Base-by-base conservation (phyloP, 2,888 invertebrate genomes). In the Himalopsyche anomala region DNA sequence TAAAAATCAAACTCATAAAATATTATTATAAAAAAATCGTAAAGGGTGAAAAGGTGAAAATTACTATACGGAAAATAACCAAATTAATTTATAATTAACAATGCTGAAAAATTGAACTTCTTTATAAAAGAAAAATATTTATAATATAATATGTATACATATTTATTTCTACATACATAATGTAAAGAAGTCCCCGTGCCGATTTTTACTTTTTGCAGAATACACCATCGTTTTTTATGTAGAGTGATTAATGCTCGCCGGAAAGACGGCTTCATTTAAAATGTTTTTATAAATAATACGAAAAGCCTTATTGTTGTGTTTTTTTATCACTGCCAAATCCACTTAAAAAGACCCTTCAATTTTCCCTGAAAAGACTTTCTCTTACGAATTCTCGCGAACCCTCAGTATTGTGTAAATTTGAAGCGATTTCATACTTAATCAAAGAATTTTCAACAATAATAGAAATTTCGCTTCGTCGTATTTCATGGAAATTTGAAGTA, bases 201-300 rank as follows among this genome's bases (percentile, higher is more conserved):
- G 15, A 9, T 74, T 74, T 74, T 12, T 28, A 8, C 38, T 62
- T 62, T 62, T 2, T 9, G 62, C 15, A 0, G 11, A 55, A 55
- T 62, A 62, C n/a, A 62, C 62, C 62, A 38, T 74, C 36, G 36
- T 36, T 74, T 74, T 36, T 74, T 74, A 36, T 36, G 12, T 15
- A 74, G 74, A 15, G 15, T 74, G 74, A 74, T 74, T 74, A 69
- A 69, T 69, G 36, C 9, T 28, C 4, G 28, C 19, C 9, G 69
- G 2, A 36, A 69, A 69, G 74, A 74, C 74, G 4, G 74, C 74
- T 74, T 74, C 38, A 74, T 74, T 74, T 74, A 74, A 74, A 74
- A 74, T 74, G 74, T 74, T 74, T 51, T 74, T 74, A 28, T 28
- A 74, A 74, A 38, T 74, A 74, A 74, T 36, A 74, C 28, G 8